Evolutionary conservation across 2,113 vertebrate species (phyloP).

Genomic region (Leptosomus discolor): DNA sequence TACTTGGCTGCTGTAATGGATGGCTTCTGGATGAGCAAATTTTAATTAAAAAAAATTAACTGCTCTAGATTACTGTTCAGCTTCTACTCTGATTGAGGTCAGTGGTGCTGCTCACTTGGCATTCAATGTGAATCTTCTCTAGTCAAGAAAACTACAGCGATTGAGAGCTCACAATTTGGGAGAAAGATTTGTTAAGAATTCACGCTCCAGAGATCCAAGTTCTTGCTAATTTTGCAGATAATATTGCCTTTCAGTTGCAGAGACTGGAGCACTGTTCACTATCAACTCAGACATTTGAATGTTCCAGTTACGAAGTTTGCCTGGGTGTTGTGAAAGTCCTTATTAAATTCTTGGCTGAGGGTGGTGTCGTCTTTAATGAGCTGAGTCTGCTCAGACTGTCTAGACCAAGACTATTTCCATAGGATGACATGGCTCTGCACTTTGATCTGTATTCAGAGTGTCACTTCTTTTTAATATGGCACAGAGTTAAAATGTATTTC

Average conservation of each 20-base stretch:
- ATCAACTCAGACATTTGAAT: background rate
- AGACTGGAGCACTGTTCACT: background rate
- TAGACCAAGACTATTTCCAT: constrained; percentile 35
- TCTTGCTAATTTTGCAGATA: background rate
- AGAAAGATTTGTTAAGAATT: background rate
- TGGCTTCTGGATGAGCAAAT: background rate
- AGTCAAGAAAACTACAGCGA: background rate
- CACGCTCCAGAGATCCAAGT: background rate
- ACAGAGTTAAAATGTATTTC: background rate
- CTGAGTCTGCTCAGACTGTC: background rate
- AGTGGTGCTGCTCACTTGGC: background rate
- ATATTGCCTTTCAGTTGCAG: background rate
- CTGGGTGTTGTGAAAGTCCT: background rate
- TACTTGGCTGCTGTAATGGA: background rate
- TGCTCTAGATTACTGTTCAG: background rate
- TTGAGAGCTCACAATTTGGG: background rate
- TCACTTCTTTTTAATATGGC: constrained; percentile 22
- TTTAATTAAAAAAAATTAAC: background rate
- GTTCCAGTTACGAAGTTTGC: background rate
- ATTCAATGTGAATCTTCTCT: background rate
- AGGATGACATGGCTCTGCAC: background rate
- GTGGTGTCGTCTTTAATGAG: constrained; percentile 20
- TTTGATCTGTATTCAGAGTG: constrained; percentile 31
- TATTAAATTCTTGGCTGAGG: background rate
- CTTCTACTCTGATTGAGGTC: background rate